These are phyloP conservation scores for Gymnobelideus leadbeateri DNA, from an alignment of 2,113 vertebrate genomes.

Conservation along the genomic window DNA sequence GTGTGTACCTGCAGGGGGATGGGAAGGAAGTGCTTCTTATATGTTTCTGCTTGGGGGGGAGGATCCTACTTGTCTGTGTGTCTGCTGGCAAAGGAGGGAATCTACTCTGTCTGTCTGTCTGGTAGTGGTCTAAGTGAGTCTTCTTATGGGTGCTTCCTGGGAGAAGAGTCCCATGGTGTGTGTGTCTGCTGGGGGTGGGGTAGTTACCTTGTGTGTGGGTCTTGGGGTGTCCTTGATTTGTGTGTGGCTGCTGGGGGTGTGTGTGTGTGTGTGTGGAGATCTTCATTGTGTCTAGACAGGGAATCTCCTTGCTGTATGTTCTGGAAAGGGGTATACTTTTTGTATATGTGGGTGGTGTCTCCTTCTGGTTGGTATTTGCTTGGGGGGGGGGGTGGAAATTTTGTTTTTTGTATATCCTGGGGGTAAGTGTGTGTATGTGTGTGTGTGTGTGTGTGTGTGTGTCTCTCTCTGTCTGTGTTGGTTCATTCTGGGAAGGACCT, in stretches of 20 bases:
- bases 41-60: not conserved
- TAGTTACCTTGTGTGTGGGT: too few species aligned
- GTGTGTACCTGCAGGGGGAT: not conserved
- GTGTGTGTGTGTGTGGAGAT: not conserved
- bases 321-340: not conserved
- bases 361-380: not conserved
- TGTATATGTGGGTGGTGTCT: not conserved
- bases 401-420: not conserved
- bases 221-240: not conserved
- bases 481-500: not conserved
- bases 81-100: not conserved
- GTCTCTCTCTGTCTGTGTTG: too few species aligned
- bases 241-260: not conserved
- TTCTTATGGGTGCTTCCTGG: not conserved
- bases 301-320: not conserved
- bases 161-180: not conserved
- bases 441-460: too few species aligned
- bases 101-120: not conserved
- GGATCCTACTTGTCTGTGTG: not conserved
- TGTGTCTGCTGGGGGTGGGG: not conserved
- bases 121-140: not conserved
- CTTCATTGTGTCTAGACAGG: not conserved
- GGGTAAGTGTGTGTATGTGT: too few species aligned
- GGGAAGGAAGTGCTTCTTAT: not conserved
- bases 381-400: not conserved